phyloP scores from a whole-genome alignment of 2,888 invertebrate genomes.

The Gastrophysa polygoni region DNA sequence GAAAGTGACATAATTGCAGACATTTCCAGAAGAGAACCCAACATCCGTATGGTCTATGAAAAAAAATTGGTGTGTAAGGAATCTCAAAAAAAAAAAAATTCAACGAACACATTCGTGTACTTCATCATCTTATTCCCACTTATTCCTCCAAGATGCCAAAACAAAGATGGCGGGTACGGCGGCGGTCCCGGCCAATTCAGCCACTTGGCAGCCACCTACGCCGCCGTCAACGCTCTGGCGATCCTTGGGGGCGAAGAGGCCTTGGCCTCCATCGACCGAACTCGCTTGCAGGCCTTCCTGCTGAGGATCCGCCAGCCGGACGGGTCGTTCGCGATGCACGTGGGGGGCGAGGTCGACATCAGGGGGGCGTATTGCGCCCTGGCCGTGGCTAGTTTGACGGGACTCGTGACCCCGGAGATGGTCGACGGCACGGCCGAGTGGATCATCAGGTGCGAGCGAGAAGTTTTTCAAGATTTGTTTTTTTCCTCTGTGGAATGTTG shows the following conservation, averaged over 20 bases:
- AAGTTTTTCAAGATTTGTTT: constrained; percentile 6
- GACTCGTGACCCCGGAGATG: constrained; percentile 75
- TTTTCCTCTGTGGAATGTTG: too few relatives aligned
- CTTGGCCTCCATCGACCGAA: constrained; percentile 81
- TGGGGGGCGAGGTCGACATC: constrained; percentile 91
- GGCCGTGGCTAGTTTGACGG: constrained; percentile 85
- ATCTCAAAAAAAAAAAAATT: too few relatives aligned
- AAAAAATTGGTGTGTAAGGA: too few relatives aligned
- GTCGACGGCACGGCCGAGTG: constrained; percentile 90
- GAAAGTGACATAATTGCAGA: too few relatives aligned
- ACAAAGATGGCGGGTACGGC: constrained; percentile 84
- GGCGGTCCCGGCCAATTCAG: constrained; percentile 93
- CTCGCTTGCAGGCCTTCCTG: constrained; percentile 77
- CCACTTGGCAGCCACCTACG: constrained; percentile 97
- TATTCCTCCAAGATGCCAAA: constrained; percentile 69
- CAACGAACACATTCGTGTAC: too few relatives aligned
- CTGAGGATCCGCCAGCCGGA: constrained; percentile 77
- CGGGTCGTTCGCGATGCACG: constrained; percentile 92
- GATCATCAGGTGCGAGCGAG: constrained; percentile 70
- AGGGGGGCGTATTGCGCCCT: constrained; percentile 97
- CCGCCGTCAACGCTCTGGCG: constrained; percentile 91
- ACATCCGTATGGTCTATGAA: too few relatives aligned
- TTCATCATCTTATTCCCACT: constrained; percentile 11
- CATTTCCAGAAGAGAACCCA: too few relatives aligned
- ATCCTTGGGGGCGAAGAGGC: constrained; percentile 83